Conservation (phyloP, 2,797 vertebrate species). For the Poeciliopsis paucimaculata region DNA sequence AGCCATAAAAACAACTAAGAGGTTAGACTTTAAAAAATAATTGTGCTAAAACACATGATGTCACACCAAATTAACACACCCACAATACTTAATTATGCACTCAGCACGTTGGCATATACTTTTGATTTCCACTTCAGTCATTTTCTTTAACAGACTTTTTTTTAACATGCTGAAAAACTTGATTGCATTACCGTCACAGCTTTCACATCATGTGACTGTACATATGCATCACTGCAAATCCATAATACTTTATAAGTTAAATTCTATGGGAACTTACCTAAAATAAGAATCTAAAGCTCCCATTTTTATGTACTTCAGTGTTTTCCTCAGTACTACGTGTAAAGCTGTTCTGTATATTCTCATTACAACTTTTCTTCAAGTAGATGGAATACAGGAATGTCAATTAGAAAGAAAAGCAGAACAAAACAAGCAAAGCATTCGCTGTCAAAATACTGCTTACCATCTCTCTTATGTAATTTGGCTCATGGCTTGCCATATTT, state of each 20-base stretch:
- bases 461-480: conserved; percentile 48
- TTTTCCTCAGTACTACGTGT: conserved; percentile 2
- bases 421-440: conserved; percentile 37
- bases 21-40: background rate
- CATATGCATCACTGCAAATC: background rate
- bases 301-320: background rate
- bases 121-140: too few species aligned
- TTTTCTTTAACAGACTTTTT: too few species aligned
- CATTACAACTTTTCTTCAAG: conserved; percentile 12
- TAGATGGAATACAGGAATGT: conserved; percentile 37
- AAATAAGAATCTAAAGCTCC: background rate
- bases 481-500: conserved; percentile 38
- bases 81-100: too few species aligned
- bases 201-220: too few species aligned
- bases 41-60: too few species aligned
- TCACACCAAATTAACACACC: too few species aligned
- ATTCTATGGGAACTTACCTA: background rate
- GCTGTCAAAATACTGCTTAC: conserved; percentile 44
- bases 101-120: too few species aligned
- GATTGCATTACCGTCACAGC: too few species aligned
- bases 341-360: conserved; percentile 2
- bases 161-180: too few species aligned
- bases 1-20: background rate
- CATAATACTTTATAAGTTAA: background rate
- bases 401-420: conserved; percentile 30